These are phyloP conservation scores for Saguinus imperator DNA, from an alignment of 2,113 vertebrate species.

Conservation along the genomic window DNA sequence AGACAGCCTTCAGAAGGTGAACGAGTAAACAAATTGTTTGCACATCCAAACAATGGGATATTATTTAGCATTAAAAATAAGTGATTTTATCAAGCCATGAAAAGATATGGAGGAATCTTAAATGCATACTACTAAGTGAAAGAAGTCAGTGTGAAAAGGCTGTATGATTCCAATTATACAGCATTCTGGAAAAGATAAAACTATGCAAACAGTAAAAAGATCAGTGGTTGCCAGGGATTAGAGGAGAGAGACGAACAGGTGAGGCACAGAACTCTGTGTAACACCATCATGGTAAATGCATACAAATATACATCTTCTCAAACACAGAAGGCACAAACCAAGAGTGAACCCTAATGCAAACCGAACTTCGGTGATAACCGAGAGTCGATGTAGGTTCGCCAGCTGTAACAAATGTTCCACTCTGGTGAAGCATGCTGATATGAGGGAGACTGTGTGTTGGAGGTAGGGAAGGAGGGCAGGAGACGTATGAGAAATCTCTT, in stretches of 20 bases:
- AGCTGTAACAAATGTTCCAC: neutral
- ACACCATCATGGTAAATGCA: neutral
- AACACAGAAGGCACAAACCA: neutral
- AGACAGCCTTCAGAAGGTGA: neutral
- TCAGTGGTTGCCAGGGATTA: neutral
- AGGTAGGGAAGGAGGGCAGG: neutral
- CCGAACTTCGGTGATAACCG: neutral
- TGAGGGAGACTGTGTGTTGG: too few relatives aligned
- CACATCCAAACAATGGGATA: neutral
- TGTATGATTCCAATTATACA: neutral
- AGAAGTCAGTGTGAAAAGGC: neutral
- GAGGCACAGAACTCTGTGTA: neutral
- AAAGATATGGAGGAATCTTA: neutral
- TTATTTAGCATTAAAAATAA: neutral
- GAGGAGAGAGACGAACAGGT: neutral
- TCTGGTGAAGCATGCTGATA: rapidly evolving
- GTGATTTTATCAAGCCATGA: neutral
- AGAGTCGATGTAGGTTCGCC: neutral
- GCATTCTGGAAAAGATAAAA: neutral
- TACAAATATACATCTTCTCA: neutral
- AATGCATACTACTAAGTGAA: neutral
- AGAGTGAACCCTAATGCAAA: neutral
- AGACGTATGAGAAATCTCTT: neutral
- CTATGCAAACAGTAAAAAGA: neutral
- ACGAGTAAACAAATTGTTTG: neutral